Conservation (phyloP, 2,113 vertebrate genomes). For the Hoplias malabaricus region DNA sequence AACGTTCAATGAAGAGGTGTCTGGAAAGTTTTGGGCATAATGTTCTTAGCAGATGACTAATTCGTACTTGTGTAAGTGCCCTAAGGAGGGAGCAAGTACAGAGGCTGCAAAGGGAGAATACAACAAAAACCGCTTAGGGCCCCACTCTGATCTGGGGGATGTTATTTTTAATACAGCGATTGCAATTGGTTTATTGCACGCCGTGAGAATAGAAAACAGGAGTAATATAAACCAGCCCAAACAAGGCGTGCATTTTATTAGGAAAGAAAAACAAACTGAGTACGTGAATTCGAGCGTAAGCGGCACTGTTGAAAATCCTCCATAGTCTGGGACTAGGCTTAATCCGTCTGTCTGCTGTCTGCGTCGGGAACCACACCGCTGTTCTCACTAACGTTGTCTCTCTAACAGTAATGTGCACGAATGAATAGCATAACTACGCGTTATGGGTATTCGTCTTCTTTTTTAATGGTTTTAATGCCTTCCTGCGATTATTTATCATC, state of each 20-base stretch:
- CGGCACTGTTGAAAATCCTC: background rate
- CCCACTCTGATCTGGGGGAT: background rate
- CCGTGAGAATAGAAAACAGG: background rate
- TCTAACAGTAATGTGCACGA: background rate
- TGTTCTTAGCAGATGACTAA: no score
- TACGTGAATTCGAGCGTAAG: no score
- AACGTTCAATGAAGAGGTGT: background rate
- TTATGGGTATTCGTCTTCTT: background rate
- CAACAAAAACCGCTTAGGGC: background rate
- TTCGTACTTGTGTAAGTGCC: background rate
- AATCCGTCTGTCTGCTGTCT: conserved; percentile 1
- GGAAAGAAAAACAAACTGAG: no score
- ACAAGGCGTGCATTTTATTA: no score
- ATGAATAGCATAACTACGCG: background rate
- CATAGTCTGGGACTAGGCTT: conserved; percentile 12
- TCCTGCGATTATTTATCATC: background rate
- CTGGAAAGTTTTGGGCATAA: background rate
- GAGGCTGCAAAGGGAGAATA: background rate
- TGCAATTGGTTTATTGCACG: background rate
- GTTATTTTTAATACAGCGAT: background rate
- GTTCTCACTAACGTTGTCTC: background rate
- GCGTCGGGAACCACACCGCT: background rate
- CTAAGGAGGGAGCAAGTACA: background rate
- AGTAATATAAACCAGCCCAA: background rate
- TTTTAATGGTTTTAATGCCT: background rate